Conservation (phyloP, 2,797 vertebrate genomes). For the Enteromius paludinosus region DNA sequence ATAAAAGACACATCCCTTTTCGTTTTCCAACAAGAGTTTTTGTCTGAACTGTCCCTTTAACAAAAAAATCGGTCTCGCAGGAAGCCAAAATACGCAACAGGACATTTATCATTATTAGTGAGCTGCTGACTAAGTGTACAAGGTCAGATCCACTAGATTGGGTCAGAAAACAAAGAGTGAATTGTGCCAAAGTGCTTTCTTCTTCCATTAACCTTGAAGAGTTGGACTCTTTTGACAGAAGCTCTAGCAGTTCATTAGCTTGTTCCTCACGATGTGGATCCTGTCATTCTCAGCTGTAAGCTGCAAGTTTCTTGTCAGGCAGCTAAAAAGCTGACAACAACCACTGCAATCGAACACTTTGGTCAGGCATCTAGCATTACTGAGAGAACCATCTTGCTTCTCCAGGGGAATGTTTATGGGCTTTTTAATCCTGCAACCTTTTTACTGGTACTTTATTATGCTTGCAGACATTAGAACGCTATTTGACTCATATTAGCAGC, state of each 20-base stretch:
- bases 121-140: slow-evolving; percentile 17
- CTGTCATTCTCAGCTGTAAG: not conserved
- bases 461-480: slow-evolving; percentile 14
- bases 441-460: slow-evolving; percentile 15
- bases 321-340: not conserved
- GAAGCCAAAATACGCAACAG: not conserved
- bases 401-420: not conserved
- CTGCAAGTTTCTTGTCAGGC: not conserved
- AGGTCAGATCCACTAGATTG: slow-evolving; percentile 16
- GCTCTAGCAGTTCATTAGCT: not conserved
- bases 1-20: not conserved
- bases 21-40: not conserved
- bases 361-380: slow-evolving; percentile 9
- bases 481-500: slow-evolving; percentile 26
- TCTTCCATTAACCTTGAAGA: slow-evolving; percentile 8
- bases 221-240: not conserved
- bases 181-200: not conserved
- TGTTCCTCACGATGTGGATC: not conserved
- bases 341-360: not conserved
- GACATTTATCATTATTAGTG: slow-evolving; percentile 19
- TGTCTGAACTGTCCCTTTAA: not conserved
- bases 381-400: slow-evolving; percentile 4
- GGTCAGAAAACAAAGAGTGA: slow-evolving; percentile 9
- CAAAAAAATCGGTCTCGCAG: not conserved
- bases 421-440: not conserved